These are phyloP conservation scores for Tetanocera ferruginea DNA, from an alignment of 2,888 invertebrate genomes.

Conservation along the genomic window DNA sequence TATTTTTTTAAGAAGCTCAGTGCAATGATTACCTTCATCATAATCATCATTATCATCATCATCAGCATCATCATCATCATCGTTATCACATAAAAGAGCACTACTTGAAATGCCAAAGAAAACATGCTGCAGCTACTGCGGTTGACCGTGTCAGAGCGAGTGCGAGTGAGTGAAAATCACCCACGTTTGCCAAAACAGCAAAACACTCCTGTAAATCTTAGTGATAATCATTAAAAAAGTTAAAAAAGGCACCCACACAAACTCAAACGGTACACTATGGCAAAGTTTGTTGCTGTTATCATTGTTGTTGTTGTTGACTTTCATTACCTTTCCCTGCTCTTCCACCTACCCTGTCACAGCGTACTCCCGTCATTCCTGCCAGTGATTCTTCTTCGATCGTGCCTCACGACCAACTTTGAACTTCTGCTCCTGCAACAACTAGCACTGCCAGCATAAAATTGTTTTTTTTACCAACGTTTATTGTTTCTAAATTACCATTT, in stretches of 20 bases:
- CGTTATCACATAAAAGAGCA: not conserved
- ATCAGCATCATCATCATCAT: not conserved
- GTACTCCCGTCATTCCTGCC: no score
- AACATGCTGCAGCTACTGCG: not conserved
- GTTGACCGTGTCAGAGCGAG: not conserved
- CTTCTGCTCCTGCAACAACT: not conserved
- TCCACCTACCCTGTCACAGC: no score
- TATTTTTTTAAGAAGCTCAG: not conserved
- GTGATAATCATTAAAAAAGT: slow-evolving; percentile 20
- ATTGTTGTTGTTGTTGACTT: slow-evolving; percentile 33
- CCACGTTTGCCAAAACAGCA: not conserved
- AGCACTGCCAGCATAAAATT: not conserved
- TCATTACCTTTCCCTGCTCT: not conserved
- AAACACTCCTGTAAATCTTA: slow-evolving; percentile 6
- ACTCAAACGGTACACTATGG: not conserved
- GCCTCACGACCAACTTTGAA: slow-evolving; percentile 6
- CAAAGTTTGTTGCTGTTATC: no score
- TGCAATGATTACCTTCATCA: not conserved
- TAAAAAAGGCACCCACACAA: slow-evolving; percentile 49
- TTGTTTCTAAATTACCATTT: slow-evolving; percentile 34
- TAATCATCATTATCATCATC: not conserved
- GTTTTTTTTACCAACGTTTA: not conserved
- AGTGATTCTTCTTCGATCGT: no score
- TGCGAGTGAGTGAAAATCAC: not conserved
- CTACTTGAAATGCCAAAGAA: no score